Conservation (phyloP, 2,797 vertebrate species). For the Sebastes hubbsi region DNA sequence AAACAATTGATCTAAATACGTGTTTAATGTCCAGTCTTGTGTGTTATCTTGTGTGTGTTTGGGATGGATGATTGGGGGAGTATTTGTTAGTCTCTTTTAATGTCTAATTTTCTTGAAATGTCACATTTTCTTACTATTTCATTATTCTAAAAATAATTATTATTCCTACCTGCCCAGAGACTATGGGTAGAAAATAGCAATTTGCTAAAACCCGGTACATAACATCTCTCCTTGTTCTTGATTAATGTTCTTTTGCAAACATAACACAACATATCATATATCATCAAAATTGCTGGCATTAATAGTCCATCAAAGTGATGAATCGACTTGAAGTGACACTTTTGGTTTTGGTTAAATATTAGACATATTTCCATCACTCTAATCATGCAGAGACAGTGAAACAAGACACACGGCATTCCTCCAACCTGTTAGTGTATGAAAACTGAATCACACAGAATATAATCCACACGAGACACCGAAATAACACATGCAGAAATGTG, state of each 20-base stretch:
- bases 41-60: too few relatives aligned
- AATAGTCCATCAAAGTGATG: background rate
- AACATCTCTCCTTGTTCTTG: too few relatives aligned
- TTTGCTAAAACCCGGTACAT: too few relatives aligned
- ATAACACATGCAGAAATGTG: constrained; percentile 21
- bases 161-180: too few relatives aligned
- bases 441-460: background rate
- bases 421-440: background rate
- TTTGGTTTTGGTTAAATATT: background rate
- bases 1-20: too few relatives aligned
- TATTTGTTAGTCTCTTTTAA: too few relatives aligned
- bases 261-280: background rate
- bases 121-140: too few relatives aligned
- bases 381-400: background rate
- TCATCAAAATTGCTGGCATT: background rate
- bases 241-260: too few relatives aligned
- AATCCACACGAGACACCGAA: constrained; percentile 9
- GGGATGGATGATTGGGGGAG: accelerated
- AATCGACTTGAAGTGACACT: background rate
- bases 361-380: background rate
- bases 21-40: too few relatives aligned
- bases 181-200: too few relatives aligned
- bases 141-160: too few relatives aligned
- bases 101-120: too few relatives aligned
- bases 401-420: background rate